Conservation (phyloP, 2,888 invertebrate species). For the Pelosia muscerda region DNA sequence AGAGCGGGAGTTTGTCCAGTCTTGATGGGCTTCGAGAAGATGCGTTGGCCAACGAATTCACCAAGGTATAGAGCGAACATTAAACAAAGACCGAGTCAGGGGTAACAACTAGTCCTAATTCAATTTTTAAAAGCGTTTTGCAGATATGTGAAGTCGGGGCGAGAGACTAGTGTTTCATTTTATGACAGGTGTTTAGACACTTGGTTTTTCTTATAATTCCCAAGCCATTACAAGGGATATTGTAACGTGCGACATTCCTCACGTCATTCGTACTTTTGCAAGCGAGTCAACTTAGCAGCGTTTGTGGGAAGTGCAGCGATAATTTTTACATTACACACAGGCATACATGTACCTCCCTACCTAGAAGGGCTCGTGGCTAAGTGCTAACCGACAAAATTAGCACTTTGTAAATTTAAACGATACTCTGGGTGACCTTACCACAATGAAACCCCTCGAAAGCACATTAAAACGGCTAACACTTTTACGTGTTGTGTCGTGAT, state of each 20-base stretch:
- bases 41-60: too few relatives aligned
- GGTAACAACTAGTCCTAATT: neutral
- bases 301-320: neutral
- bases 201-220: conserved; percentile 16
- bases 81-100: neutral
- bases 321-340: conserved; percentile 1
- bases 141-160: neutral
- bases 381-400: too few relatives aligned
- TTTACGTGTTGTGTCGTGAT: too few relatives aligned
- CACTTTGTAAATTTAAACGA: too few relatives aligned
- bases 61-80: neutral
- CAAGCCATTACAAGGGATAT: conserved; percentile 17
- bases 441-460: too few relatives aligned
- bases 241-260: conserved; percentile 20
- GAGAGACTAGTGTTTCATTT: neutral
- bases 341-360: neutral
- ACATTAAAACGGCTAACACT: too few relatives aligned
- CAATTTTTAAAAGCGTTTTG: neutral
- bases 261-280: conserved; percentile 9
- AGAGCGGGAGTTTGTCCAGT: too few relatives aligned
- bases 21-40: too few relatives aligned
- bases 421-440: too few relatives aligned
- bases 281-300: neutral
- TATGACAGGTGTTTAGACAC: conserved; percentile 6
- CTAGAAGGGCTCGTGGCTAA: too few relatives aligned